A percentile compares a stretch with the other conserved stretches of the same genome.
Conservation (phyloP, 2,888 invertebrate species). For the Ichneumoninae sp. region DNA sequence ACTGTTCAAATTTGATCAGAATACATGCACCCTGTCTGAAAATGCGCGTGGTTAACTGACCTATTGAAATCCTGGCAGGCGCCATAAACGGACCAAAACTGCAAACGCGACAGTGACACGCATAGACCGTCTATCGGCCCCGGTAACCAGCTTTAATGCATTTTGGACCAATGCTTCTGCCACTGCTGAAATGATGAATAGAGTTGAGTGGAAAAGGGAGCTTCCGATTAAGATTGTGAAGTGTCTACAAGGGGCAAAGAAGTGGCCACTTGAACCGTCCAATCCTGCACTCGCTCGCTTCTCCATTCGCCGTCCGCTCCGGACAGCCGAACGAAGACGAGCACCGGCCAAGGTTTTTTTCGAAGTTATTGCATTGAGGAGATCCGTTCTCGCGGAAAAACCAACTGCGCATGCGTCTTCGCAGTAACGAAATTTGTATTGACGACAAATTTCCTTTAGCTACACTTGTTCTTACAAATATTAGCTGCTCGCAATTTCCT, state of each 20-base stretch:
- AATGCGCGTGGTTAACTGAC: neutral
- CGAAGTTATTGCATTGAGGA: too few relatives aligned
- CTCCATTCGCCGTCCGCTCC: neutral
- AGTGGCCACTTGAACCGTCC: constrained; percentile 40
- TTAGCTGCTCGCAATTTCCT: too few relatives aligned
- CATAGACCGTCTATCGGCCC: neutral
- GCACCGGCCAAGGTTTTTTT: neutral
- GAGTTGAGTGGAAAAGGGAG: neutral
- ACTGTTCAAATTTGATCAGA: neutral
- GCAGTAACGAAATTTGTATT: too few relatives aligned
- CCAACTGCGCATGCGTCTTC: neutral
- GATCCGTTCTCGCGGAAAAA: neutral
- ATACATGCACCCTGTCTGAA: neutral
- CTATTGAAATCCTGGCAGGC: neutral
- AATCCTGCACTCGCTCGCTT: constrained; percentile 7
- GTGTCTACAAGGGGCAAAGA: neutral
- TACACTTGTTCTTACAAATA: too few relatives aligned
- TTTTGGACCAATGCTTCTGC: neutral
- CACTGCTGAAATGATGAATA: neutral
- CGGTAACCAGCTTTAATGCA: neutral
- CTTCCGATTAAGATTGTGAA: constrained; percentile 23
- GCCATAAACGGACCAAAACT: neutral
- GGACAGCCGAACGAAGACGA: neutral
- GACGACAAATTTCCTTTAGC: too few relatives aligned
- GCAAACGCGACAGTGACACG: neutral